Evolutionary conservation across 2,888 invertebrate genomes (phyloP), one percentile per base, ranked within the genome.

Genomic region (Carterocephalus palaemon): DNA sequence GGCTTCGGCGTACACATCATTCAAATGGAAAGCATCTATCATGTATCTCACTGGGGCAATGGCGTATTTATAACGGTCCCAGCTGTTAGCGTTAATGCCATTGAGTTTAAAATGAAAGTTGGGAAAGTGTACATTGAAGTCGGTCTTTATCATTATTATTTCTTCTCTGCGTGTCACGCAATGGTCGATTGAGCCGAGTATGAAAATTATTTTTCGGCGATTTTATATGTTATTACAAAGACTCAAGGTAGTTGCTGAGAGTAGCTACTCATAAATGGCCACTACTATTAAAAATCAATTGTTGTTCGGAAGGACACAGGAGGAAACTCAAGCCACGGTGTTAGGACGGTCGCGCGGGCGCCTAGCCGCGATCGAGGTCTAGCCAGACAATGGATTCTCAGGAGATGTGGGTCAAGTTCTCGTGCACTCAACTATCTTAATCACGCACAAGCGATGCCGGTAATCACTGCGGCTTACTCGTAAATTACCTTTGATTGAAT

Each of bases 371-470:
- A 68, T 65, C 67, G 80, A 81, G 82, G 82, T 58, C 73, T 60
- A 39, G 48, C 38, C 53, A 81, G 70, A 85, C 84, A 85, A 84
- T 84, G 64, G 76, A 62, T 65, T 73, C 70, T 69, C 57, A 56
- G 56, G 65, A 66, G 67, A 80, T 76, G 82, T 84, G 62, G 82
- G 85, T 83, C 84, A 85, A 85, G 84, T 83, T 81, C 70, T 67
- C 57, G 69, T 68, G 65, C 70, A 56, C 65, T 42, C 60, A 59
- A 68, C 64, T 57, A 52, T 56, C 57, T 51, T 56, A 55, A 66
- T 74, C 68, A 75, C 70, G 71, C 71, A 62, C 63, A 58, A 57
- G 49, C 49, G 50, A 48, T 17, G 37, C 17, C 20, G 20, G 24
- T 36, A 36, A 43, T 20, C 34, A 9, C 16, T 20, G 17, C 20